Evolutionary conservation across 2,888 invertebrate species (phyloP).

Genomic region (Orthonevra nobilis): DNA sequence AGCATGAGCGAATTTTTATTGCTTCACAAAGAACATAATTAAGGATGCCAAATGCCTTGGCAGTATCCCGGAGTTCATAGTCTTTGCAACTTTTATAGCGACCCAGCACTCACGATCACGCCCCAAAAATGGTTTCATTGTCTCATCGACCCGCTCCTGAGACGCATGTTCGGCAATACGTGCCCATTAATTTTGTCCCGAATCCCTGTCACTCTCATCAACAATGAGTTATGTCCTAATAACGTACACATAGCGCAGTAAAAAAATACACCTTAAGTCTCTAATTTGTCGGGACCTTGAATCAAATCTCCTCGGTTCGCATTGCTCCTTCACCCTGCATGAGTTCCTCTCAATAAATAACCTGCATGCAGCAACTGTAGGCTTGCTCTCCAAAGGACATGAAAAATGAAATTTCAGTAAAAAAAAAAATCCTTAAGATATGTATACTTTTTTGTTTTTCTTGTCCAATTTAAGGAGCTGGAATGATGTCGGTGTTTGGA

Average conservation of each 20-base stretch:
- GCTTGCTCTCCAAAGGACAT: conserved; percentile 15
- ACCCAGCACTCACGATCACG: neutral
- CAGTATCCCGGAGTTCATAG: neutral
- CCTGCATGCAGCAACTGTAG: neutral
- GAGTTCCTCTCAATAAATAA: neutral
- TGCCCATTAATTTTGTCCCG: conserved; percentile 28
- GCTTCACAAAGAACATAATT: conserved; percentile 22
- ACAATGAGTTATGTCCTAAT: conserved; percentile 46
- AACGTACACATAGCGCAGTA: conserved; percentile 13
- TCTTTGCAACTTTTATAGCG: conserved; percentile 24
- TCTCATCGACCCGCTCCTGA: neutral
- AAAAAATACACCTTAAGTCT: conserved; percentile 42
- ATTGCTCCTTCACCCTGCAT: neutral
- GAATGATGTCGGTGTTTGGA: neutral
- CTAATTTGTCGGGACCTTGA: conserved; percentile 20
- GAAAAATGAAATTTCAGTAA: conserved; percentile 18
- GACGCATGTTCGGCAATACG: conserved; percentile 22
- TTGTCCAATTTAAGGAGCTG: neutral
- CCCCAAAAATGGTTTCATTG: neutral
- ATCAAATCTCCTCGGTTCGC: too few species aligned
- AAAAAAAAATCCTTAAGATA: too few species aligned
- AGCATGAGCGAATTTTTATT: conserved; percentile 27
- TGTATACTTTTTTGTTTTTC: neutral
- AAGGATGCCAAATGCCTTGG: conserved; percentile 13
- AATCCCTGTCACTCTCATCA: conserved; percentile 33